Conservation (phyloP, 2,888 invertebrate species). For the Zygothrica quintamaculata region DNA sequence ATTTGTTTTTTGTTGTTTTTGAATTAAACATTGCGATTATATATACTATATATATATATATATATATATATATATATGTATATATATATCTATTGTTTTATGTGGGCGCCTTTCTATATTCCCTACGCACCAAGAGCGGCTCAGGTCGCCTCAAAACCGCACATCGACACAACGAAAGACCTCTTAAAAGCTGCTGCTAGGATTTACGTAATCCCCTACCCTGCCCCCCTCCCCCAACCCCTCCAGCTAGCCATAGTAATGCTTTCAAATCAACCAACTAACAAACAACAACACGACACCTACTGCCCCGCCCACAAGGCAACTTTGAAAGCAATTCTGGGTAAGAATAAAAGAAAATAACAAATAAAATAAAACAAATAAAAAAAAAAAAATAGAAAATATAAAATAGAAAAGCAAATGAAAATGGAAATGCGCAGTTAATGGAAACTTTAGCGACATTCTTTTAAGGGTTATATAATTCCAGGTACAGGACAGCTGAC, state of each 20-base stretch:
- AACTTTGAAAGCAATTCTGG: conserved; percentile 42
- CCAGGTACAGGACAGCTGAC: conserved; percentile 26
- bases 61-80: conserved; percentile 3
- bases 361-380: too few relatives aligned
- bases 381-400: too few relatives aligned
- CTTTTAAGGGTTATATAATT: conserved; percentile 44
- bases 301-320: too few relatives aligned
- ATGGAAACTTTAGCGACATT: conserved; percentile 11
- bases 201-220: conserved; percentile 67
- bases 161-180: conserved; percentile 5
- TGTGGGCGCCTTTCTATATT: conserved; percentile 10
- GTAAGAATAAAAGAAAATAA: conserved; percentile 44
- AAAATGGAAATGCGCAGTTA: conserved; percentile 39
- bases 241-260: too few relatives aligned
- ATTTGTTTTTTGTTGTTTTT: conserved; percentile 28
- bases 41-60: too few relatives aligned
- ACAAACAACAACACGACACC: too few relatives aligned
- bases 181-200: conserved; percentile 44
- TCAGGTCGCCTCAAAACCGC: not conserved
- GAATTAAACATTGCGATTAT: not conserved
- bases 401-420: too few relatives aligned
- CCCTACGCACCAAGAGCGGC: conserved; percentile 19
- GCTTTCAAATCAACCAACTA: too few relatives aligned
- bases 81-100: conserved; percentile 30
- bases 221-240: conserved; percentile 2